Conservation (phyloP, 2,888 invertebrate genomes). For the Lissonota sp. region DNA sequence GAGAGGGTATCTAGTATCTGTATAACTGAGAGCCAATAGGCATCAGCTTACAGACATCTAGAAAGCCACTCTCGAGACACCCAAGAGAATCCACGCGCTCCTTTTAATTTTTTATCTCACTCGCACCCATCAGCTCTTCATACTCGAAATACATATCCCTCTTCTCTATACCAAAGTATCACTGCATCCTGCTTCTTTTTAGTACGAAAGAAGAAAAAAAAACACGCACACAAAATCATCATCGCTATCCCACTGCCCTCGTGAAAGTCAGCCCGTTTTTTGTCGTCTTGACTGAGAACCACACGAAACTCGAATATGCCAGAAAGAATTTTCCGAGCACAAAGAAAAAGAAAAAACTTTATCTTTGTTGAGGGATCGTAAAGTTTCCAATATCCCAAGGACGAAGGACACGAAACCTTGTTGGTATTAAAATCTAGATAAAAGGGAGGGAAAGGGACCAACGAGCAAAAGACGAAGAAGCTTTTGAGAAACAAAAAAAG, state of each 20-base stretch:
- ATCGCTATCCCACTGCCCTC: neutral
- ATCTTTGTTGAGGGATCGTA: slow-evolving; percentile 22
- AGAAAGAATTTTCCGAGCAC: neutral
- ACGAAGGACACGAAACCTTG: neutral
- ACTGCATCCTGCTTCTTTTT: slow-evolving; percentile 48
- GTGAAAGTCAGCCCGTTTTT: neutral
- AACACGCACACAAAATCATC: neutral
- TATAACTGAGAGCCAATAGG: neutral
- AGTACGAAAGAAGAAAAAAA: too few species aligned
- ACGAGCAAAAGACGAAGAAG: slow-evolving; percentile 8
- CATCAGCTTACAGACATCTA: slow-evolving; percentile 1
- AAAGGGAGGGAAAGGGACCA: slow-evolving; percentile 18
- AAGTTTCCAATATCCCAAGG: slow-evolving; percentile 7
- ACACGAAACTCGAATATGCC: neutral
- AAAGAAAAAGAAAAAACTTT: slow-evolving; percentile 4
- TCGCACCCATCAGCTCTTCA: slow-evolving; percentile 36
- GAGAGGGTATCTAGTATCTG: neutral
- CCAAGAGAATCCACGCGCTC: slow-evolving; percentile 25
- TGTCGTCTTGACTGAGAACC: neutral
- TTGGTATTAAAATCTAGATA: slow-evolving; percentile 21
- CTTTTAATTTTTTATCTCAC: slow-evolving; percentile 51
- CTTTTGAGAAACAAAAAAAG: slow-evolving; percentile 12
- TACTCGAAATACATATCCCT: slow-evolving; percentile 34
- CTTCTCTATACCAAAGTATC: slow-evolving; percentile 22
- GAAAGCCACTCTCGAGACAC: slow-evolving; percentile 35